These are phyloP conservation scores for Genyomyrus donnyi DNA, from an alignment of 2,113 vertebrate species.

Conservation along the genomic window DNA sequence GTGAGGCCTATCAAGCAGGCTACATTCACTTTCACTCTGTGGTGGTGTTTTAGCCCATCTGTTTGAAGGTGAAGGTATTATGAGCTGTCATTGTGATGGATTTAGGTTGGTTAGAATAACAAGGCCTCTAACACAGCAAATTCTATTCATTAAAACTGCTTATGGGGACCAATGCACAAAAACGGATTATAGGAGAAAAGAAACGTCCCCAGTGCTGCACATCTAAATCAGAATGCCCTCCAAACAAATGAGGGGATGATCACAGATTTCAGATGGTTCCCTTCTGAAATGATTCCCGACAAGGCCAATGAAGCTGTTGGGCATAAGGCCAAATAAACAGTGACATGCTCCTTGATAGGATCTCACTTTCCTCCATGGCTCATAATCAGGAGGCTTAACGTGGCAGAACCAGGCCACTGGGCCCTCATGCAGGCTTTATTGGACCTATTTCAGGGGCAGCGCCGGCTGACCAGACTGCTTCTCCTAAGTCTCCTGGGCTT, in stretches of 20 bases:
- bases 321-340: neutral
- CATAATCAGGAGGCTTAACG: neutral
- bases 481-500: neutral
- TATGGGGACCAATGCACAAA: neutral
- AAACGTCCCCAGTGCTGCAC: neutral
- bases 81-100: conserved; percentile 4
- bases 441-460: neutral
- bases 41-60: neutral
- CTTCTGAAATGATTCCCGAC: neutral
- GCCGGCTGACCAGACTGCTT: neutral
- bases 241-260: neutral
- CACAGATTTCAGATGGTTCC: neutral
- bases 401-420: neutral
- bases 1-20: neutral
- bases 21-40: neutral
- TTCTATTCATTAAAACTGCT: neutral
- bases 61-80: neutral
- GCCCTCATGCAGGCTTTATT: neutral
- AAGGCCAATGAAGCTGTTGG: neutral
- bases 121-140: neutral
- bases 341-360: neutral
- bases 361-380: neutral
- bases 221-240: neutral
- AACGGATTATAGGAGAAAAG: neutral
- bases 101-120: neutral